A percentile compares a stretch with the other conserved stretches of the same genome.
phyloP scores from a whole-genome alignment of 2,888 invertebrate species.

The Ochropacha duplaris region DNA sequence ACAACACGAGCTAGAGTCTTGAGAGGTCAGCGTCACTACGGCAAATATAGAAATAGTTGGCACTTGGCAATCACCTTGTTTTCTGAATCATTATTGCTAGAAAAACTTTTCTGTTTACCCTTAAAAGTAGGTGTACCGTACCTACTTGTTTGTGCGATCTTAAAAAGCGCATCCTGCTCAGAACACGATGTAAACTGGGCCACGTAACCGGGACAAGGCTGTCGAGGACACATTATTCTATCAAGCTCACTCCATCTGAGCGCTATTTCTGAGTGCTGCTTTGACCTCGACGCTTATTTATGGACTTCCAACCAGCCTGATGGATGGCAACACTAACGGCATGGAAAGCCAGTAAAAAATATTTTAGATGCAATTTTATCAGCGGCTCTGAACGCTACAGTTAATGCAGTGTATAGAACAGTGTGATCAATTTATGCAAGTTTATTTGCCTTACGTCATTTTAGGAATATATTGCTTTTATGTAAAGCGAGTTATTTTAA shows the following conservation, averaged over 20 bases:
- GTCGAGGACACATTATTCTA: slow-evolving; percentile 75
- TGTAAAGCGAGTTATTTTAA: slow-evolving; percentile 1
- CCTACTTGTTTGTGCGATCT: slow-evolving; percentile 9
- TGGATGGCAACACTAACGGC: slow-evolving; percentile 9
- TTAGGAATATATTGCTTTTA: background rate
- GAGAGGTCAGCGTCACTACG: slow-evolving; percentile 8
- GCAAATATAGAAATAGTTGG: background rate
- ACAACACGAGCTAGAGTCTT: slow-evolving; percentile 2
- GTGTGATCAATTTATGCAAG: background rate
- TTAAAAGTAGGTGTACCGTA: background rate
- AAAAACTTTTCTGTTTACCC: background rate
- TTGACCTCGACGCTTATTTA: slow-evolving; percentile 48
- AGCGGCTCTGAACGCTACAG: background rate
- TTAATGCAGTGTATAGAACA: too few relatives aligned
- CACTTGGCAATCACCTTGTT: background rate
- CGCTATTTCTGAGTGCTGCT: slow-evolving; percentile 54
- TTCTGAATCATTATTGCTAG: background rate
- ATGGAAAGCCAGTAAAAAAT: background rate
- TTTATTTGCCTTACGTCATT: too few relatives aligned
- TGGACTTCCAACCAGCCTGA: slow-evolving; percentile 29
- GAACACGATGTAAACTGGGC: slow-evolving; percentile 56
- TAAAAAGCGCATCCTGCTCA: slow-evolving; percentile 71
- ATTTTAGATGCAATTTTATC: background rate
- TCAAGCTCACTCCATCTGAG: slow-evolving; percentile 56
- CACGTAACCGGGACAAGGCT: slow-evolving; percentile 74